phyloP scores from a whole-genome alignment of 2,113 vertebrate genomes.

The Odobenus rosmarus region DNA sequence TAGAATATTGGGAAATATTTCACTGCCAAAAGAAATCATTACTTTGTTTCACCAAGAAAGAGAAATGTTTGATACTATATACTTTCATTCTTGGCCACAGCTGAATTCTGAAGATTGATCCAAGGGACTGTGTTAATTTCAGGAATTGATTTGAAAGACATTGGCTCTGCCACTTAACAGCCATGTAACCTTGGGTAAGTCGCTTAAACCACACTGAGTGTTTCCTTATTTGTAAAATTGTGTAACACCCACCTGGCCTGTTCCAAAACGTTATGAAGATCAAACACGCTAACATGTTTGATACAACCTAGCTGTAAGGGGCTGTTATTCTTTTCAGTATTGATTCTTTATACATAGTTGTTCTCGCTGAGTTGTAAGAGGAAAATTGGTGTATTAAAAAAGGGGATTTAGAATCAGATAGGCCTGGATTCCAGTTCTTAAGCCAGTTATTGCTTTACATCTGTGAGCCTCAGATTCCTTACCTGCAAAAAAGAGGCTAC shows the following conservation, averaged over 20 bases:
- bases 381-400: neutral
- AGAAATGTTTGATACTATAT: conserved; percentile 60
- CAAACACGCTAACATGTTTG: neutral
- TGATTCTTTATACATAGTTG: neutral
- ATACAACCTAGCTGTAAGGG: neutral
- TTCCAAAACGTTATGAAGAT: neutral
- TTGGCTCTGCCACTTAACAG: conserved; percentile 67
- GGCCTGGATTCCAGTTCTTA: neutral
- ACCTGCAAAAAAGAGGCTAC: neutral
- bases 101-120: conserved; percentile 67
- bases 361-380: neutral
- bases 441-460: neutral
- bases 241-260: neutral
- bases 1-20: conserved; percentile 9
- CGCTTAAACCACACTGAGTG: neutral
- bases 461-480: neutral
- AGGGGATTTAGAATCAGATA: neutral
- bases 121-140: conserved; percentile 63
- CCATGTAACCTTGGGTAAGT: conserved; percentile 73
- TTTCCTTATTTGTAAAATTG: neutral
- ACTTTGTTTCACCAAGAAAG: conserved; percentile 25
- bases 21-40: neutral
- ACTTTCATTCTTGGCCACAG: conserved; percentile 67
- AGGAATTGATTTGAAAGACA: conserved; percentile 70
- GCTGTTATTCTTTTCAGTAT: neutral